Percentiles rank a stretch among this genome's conserved stretches.
These are phyloP conservation scores for Suillia variegata DNA, from an alignment of 2,888 invertebrate genomes.

Conservation along the genomic window DNA sequence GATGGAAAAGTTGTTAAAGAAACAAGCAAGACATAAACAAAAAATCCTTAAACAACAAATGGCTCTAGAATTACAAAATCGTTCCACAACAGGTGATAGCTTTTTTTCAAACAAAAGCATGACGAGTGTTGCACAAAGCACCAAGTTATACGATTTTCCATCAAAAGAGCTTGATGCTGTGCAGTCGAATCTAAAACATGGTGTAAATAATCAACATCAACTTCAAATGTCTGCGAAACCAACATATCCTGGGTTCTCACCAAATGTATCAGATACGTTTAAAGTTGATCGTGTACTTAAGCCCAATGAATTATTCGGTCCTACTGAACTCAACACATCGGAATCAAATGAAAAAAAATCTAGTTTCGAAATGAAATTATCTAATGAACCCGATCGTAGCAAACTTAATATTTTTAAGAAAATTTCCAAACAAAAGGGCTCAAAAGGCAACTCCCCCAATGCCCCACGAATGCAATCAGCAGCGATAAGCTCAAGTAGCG, in stretches of 20 bases:
- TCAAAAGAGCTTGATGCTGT: neutral
- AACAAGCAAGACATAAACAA: slow-evolving; percentile 46
- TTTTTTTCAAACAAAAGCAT: neutral
- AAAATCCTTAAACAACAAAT: slow-evolving; percentile 37
- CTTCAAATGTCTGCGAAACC: no score
- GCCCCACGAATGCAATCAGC: neutral
- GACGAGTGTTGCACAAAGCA: neutral
- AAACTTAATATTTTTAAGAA: slow-evolving; percentile 88
- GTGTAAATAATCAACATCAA: no score
- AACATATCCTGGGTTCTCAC: neutral
- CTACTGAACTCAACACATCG: neutral
- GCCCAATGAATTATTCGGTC: neutral
- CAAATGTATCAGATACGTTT: neutral
- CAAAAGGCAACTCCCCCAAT: slow-evolving; percentile 31
- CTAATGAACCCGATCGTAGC: slow-evolving; percentile 81
- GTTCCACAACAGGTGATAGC: neutral
- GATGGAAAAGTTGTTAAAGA: slow-evolving; percentile 44
- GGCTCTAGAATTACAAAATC: neutral
- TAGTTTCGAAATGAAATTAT: slow-evolving; percentile 65
- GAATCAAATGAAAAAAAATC: neutral
- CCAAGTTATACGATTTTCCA: no score
- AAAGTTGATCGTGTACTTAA: neutral
- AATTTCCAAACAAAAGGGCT: slow-evolving; percentile 66
- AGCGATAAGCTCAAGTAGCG: slow-evolving; percentile 19
- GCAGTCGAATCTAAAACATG: neutral